Evolutionary conservation across 2,888 invertebrate genomes (phyloP).

Genomic region (Acronicta leporina): DNA sequence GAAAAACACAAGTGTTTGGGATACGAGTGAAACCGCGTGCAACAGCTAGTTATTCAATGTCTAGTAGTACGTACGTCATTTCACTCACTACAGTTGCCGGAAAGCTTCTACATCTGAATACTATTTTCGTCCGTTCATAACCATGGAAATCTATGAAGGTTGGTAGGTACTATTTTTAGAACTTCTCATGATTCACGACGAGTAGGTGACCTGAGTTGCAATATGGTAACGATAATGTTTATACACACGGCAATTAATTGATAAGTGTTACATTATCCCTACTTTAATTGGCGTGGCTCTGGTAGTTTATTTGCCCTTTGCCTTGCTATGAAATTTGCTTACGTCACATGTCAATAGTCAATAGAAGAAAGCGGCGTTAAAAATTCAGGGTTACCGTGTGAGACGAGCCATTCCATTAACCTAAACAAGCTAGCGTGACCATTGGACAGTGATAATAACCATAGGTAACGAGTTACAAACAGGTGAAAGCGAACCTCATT

Average conservation of each 20-base stretch:
- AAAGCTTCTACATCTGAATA: neutral
- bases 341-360: constrained; percentile 59
- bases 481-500: constrained; percentile 31
- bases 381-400: constrained; percentile 73
- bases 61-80: too few relatives aligned
- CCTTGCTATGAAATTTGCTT: constrained; percentile 55
- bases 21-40: too few relatives aligned
- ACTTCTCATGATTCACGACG: neutral
- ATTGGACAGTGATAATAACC: constrained; percentile 54
- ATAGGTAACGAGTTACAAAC: constrained; percentile 57
- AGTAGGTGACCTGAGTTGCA: neutral
- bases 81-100: neutral
- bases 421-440: constrained; percentile 66
- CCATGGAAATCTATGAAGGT: constrained; percentile 1
- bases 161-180: neutral
- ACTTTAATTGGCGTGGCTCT: too few relatives aligned
- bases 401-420: constrained; percentile 72
- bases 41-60: too few relatives aligned
- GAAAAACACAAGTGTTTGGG: too few relatives aligned
- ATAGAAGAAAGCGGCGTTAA: constrained; percentile 67
- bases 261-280: too few relatives aligned
- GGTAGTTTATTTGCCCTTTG: constrained; percentile 12
- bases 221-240: neutral
- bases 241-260: too few relatives aligned
- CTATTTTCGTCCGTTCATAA: constrained; percentile 17